These are phyloP conservation scores for Cactoblastis cactorum DNA, from an alignment of 2,888 invertebrate genomes.

Conservation along the genomic window DNA sequence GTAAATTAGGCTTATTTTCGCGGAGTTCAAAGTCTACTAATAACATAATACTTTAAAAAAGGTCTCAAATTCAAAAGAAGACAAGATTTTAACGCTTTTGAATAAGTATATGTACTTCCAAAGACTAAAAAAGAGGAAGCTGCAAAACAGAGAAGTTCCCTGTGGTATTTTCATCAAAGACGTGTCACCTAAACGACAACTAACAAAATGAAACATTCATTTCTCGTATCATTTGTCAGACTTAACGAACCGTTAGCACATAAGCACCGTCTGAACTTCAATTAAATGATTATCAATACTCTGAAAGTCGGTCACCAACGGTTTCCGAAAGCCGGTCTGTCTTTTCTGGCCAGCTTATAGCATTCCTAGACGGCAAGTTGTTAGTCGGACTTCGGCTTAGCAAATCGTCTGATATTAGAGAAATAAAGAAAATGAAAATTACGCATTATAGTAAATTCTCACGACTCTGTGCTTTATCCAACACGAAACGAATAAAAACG, in stretches of 20 bases:
- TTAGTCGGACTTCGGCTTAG: not conserved
- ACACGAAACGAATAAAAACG: too few relatives aligned
- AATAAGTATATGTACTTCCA: too few relatives aligned
- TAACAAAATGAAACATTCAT: not conserved
- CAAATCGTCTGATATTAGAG: too few relatives aligned
- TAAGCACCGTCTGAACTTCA: slow-evolving; percentile 5
- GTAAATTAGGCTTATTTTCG: too few relatives aligned
- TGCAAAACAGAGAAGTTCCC: not conserved
- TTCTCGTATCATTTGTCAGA: not conserved
- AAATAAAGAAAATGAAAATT: too few relatives aligned
- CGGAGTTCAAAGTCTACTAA: too few relatives aligned
- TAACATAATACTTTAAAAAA: too few relatives aligned
- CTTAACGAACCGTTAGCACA: slow-evolving; percentile 1
- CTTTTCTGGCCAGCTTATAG: slow-evolving; percentile 4
- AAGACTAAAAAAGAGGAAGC: too few relatives aligned
- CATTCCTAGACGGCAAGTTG: slow-evolving; percentile 7
- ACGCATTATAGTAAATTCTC: too few relatives aligned
- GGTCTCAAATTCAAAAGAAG: too few relatives aligned
- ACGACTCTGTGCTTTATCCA: too few relatives aligned
- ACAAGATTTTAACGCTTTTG: too few relatives aligned
- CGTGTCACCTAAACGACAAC: not conserved
- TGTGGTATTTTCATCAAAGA: not conserved
- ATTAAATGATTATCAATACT: slow-evolving; percentile 12
- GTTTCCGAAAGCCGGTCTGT: not conserved
- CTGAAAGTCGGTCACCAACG: slow-evolving; percentile 6